Percentiles rank a stretch among this genome's conserved stretches.
These are phyloP conservation scores for Apis cerana DNA, from an alignment of 1,140 invertebrate species.

Conservation along the genomic window DNA sequence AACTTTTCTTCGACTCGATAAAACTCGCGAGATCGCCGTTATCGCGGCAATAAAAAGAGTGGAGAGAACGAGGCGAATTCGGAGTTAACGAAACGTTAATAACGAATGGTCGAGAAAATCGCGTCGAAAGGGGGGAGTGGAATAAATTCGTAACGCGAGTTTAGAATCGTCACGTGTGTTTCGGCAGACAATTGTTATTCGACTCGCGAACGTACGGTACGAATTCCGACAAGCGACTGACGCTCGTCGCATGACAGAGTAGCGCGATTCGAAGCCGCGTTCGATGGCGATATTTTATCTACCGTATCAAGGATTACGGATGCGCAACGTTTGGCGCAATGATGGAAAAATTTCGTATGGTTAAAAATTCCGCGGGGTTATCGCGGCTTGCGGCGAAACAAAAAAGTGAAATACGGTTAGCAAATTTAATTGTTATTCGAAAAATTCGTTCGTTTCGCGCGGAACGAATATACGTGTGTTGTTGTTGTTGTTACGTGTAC, in stretches of 20 bases:
- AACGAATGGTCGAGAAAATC: not conserved
- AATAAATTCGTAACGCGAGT: no score
- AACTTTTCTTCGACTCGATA: not conserved
- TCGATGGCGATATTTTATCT: no score
- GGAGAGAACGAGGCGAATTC: not conserved
- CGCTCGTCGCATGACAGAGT: no score
- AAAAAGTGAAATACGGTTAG: no score
- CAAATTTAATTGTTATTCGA: no score
- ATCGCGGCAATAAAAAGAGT: not conserved
- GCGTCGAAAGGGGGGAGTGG: no score
- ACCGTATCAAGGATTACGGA: conserved; percentile 26
- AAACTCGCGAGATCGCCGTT: not conserved
- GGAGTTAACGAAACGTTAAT: not conserved
- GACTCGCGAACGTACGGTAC: no score
- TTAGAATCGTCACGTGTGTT: no score
- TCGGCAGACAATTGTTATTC: no score
- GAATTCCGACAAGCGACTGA: no score
- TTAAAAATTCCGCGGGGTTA: not conserved
- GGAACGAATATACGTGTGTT: no score
- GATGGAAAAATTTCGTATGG: not conserved
- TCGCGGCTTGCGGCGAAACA: not conserved
- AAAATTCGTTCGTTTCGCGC: not conserved
- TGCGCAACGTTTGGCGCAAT: conserved; percentile 4
- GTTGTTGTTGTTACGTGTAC: not conserved
- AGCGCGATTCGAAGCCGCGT: no score